phyloP scores from a whole-genome alignment of 2,888 invertebrate species.

The Amaurobius ferox region DNA sequence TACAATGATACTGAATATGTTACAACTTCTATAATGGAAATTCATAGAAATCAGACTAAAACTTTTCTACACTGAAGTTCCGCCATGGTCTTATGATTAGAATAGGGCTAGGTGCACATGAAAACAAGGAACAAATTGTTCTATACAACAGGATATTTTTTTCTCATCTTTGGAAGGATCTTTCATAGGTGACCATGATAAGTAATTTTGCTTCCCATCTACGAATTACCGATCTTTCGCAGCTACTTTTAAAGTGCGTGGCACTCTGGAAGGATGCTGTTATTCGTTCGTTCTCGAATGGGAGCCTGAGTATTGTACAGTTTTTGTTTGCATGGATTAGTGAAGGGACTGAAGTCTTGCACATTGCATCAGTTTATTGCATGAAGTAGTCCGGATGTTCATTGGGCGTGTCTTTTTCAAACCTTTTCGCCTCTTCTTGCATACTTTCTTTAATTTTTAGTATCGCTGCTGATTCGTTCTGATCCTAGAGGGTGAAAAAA shows the following conservation, averaged over 20 bases:
- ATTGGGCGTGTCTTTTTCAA: conserved; percentile 91
- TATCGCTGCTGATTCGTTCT: conserved; percentile 99
- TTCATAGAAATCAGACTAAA: conserved; percentile 13
- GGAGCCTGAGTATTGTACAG: conserved; percentile 37
- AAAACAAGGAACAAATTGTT: conserved; percentile 43
- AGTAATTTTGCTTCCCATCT: not conserved
- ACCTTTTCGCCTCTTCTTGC: conserved; percentile 99
- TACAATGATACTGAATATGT: conserved; percentile 64
- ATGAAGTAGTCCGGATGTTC: conserved; percentile 96
- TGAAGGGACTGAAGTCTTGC: not conserved
- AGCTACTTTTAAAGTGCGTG: conserved; percentile 6
- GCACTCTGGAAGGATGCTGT: conserved; percentile 50
- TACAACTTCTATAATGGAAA: conserved; percentile 39
- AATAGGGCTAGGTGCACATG: conserved; percentile 38
- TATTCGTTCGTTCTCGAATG: conserved; percentile 10
- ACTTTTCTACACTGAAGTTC: not conserved
- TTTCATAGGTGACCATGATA: conserved; percentile 9
- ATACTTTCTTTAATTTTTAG: conserved; percentile 99
- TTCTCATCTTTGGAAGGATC: conserved; percentile 1
- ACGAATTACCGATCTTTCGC: not conserved
- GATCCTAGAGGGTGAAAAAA: conserved; percentile 81
- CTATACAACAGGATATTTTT: conserved; percentile 54
- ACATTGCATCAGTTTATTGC: conserved; percentile 83
- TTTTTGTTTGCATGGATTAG: not conserved
- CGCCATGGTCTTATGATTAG: conserved; percentile 4